Evolutionary conservation across 2,888 invertebrate species (phyloP), one percentile per base, ranked within the genome.

Genomic region (Linyphia triangularis): DNA sequence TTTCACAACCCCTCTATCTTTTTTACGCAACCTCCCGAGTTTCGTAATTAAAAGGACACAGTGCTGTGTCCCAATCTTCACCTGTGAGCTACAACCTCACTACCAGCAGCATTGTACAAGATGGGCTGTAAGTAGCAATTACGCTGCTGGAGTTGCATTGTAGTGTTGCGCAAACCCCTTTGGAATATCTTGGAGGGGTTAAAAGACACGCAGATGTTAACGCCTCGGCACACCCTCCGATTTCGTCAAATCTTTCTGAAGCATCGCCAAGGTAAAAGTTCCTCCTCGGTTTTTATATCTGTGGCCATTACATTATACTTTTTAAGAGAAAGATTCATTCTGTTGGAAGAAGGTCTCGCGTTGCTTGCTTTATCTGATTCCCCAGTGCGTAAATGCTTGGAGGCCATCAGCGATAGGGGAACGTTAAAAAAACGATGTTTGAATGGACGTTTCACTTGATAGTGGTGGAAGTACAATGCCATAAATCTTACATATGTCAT

Each of bases 161-260:
- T 59, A 33, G 33, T 6, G 51, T 51, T 51, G 51, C 51, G 51
- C 33, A 51, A 51, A 51, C 51, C 13, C 3, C 2, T n/a, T 5
- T 13, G 13, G 16, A 5, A 13, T 13, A n/a, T n/a, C n/a, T n/a
- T 51, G 16, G 4, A 6, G 33, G 33, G 33, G 5, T 4, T 6
- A n/a, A 51, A 9, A n/a, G n/a, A 13, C 13, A 51, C 16, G 51
- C 51, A 13, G 67, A 51, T 79, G 78, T 69, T 81, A 81, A 81
- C 81, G 81, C 81, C 81, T 70, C 51, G 57, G 81, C 81, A 57
- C 65, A 78, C 78, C 73, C 73, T 73, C 22, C 28, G 43, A 26
- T 81, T 81, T 69, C 69, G 81, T 81, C 81, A 81, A 69, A 69
- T 69, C 67, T 81, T 22, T 69, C 30, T n/a, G 40, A 37, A 30